Evolutionary conservation across 2,888 invertebrate species (phyloP), one percentile per base, ranked within the genome.

Genomic region (Catocala fraxini): DNA sequence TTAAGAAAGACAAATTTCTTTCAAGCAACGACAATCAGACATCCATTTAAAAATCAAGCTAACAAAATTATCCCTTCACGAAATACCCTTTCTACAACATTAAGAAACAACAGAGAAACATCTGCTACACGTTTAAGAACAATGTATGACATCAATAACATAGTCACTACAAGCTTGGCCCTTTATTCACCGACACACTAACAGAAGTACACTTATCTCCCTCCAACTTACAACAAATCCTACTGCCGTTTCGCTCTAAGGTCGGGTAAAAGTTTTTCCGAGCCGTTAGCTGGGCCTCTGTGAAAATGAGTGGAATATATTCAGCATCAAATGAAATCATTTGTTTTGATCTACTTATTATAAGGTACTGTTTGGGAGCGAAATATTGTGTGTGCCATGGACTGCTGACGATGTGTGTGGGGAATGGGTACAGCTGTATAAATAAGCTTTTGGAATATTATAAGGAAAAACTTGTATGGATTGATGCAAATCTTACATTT

Each of bases 261-360:
- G 80, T 71, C 69, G 73, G 73, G 71, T 60, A 68, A 69, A 80
- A 82, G 80, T 85, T 89, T 89, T 90, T 90, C 89, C 87, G 75
- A 70, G 58, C 79, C 81, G 86, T 89, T 89, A 83, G 71, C 59
- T 79, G 70, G 81, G 80, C 80, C 82, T 78, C 78, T 79, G 81
- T 78, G 85, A 84, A 86, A 89, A 88, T 86, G 87, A 85, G 82
- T 77, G 71, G 80, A 88, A 87, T 88, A 89, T 86, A 89, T 89
- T 87, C 80, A 82, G 87, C 86, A 84, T 82, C 82, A 88, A 91
- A 90, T 89, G 86, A 87, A 89, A 90, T 83, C 87, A 88, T 90
- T 89, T 87, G 83, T 89, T 89, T 85, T 87, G 84, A 88, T 86
- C 82, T 83, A 82, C 79, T 82, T 83, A 80, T 81, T 81, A 75